Evolutionary conservation across 2,888 invertebrate species (phyloP).

Genomic region (Penaeus monodon): DNA sequence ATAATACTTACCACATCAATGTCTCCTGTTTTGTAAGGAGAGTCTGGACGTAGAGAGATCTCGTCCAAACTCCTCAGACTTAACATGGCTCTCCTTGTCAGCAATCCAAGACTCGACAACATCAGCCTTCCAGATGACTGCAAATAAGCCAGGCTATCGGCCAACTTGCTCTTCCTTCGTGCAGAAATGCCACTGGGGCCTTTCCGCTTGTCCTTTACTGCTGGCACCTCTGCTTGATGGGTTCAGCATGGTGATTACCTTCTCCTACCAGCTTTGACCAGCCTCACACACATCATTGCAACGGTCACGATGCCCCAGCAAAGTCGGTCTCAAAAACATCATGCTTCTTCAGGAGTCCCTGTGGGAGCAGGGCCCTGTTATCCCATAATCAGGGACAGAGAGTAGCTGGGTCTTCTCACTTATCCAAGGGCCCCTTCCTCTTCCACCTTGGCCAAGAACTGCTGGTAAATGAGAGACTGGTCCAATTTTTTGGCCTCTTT

Average conservation of each 20-base stretch:
- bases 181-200: slow-evolving; percentile 88
- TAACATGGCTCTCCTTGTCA: slow-evolving; percentile 97
- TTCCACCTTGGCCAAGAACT: slow-evolving; percentile 89
- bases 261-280: slow-evolving; percentile 85
- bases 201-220: slow-evolving; percentile 84
- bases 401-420: slow-evolving; percentile 95
- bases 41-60: slow-evolving; percentile 99
- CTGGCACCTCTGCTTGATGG: slow-evolving; percentile 86
- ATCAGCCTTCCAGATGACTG: slow-evolving; percentile 99
- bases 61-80: slow-evolving; percentile 96
- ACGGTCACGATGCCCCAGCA: slow-evolving; percentile 93
- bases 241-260: slow-evolving; percentile 94
- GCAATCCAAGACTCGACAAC: slow-evolving; percentile 99
- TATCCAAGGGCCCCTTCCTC: slow-evolving; percentile 66
- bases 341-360: slow-evolving; percentile 92
- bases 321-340: slow-evolving; percentile 99
- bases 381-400: slow-evolving; percentile 97
- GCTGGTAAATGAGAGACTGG: slow-evolving; percentile 96
- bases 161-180: slow-evolving; percentile 88
- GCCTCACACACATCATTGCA: slow-evolving; percentile 89
- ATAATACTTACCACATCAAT: slow-evolving; percentile 83
- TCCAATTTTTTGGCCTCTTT: slow-evolving; percentile 93
- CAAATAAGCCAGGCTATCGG: slow-evolving; percentile 98
- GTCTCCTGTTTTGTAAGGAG: slow-evolving; percentile 98
- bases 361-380: slow-evolving; percentile 91